Evolutionary conservation across 2,888 invertebrate genomes (phyloP).

Genomic region (Drosophila barbarae): DNA sequence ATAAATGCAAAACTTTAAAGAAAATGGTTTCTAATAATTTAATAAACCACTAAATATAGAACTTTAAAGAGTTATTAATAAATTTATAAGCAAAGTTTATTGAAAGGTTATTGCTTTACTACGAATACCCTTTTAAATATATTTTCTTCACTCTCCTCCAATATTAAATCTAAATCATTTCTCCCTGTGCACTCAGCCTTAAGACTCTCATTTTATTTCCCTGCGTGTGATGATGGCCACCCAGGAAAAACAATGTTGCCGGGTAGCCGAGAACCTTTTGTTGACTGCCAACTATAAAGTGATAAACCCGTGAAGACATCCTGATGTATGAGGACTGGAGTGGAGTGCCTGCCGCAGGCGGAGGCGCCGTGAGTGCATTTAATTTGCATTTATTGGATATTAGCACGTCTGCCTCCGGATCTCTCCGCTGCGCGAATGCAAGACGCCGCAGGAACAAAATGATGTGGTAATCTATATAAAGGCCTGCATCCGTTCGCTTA

Average conservation of each 20-base stretch:
- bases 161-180: background rate
- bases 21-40: background rate
- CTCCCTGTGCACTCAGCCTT: slow-evolving; percentile 1
- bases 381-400: slow-evolving; percentile 67
- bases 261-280: slow-evolving; percentile 40
- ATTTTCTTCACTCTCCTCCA: background rate
- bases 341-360: slow-evolving; percentile 9
- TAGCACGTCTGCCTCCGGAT: slow-evolving; percentile 42
- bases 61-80: background rate
- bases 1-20: background rate
- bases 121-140: background rate
- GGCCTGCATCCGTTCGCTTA: slow-evolving; percentile 35
- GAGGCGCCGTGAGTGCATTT: slow-evolving; percentile 50
- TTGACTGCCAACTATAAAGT: slow-evolving; percentile 54
- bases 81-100: background rate
- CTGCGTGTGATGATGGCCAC: slow-evolving; percentile 38
- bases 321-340: slow-evolving; percentile 36
- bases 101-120: no score
- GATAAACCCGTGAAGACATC: slow-evolving; percentile 72
- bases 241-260: slow-evolving; percentile 53
- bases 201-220: slow-evolving; percentile 9
- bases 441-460: slow-evolving; percentile 48
- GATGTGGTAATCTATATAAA: slow-evolving; percentile 44
- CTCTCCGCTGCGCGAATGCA: slow-evolving; percentile 18
- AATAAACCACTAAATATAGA: background rate